Evolutionary conservation across 2,888 invertebrate species (phyloP).

Genomic region (Eurois occulta): DNA sequence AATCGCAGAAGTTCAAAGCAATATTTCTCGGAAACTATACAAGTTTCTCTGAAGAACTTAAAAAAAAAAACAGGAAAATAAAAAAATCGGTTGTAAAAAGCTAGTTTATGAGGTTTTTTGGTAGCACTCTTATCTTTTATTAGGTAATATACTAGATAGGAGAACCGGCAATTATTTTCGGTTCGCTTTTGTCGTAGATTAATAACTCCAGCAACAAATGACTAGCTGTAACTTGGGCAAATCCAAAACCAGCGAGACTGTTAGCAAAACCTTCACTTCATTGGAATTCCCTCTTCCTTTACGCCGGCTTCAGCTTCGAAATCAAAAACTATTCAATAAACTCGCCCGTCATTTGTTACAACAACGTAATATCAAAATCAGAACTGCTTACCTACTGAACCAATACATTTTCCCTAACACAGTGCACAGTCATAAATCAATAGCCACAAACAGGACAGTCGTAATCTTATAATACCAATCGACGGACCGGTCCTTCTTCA

Average conservation of each 20-base stretch:
- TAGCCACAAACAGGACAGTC: conserved; percentile 1
- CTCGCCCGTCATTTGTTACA: background rate
- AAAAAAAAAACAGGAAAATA: background rate
- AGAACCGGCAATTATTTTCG: background rate
- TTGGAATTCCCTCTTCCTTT: no score
- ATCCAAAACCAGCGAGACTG: background rate
- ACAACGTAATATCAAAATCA: background rate
- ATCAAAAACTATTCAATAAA: background rate
- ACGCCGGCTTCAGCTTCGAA: background rate
- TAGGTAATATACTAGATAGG: background rate
- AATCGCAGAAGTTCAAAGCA: conserved; percentile 38
- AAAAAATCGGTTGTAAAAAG: conserved; percentile 13
- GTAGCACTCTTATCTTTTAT: conserved; percentile 1
- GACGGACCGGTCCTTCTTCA: conserved; percentile 24
- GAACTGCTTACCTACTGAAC: background rate
- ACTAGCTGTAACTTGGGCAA: background rate
- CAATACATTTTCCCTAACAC: background rate
- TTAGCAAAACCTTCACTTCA: background rate
- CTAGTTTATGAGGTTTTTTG: conserved; percentile 13
- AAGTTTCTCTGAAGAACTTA: conserved; percentile 12
- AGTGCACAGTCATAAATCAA: conserved; percentile 23
- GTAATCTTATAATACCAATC: background rate
- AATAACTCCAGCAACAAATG: background rate
- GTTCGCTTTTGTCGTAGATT: background rate
- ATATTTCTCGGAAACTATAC: conserved; percentile 43